Evolutionary conservation across 2,888 invertebrate genomes (phyloP), one percentile per base, ranked within the genome.

Genomic region (Drosophila suboccidentalis): DNA sequence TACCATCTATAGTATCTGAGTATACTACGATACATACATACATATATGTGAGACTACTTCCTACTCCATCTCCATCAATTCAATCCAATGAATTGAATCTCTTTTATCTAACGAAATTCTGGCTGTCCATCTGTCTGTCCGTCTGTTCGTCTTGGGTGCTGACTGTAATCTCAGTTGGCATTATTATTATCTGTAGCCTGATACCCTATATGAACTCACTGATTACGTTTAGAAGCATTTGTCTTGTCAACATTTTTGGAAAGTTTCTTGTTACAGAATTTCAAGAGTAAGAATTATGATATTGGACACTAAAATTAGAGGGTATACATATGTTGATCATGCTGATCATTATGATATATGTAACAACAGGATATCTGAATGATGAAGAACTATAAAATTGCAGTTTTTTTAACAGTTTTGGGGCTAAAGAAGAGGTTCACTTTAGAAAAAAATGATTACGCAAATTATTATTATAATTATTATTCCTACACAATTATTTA

Each of bases 51-150:
- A 67, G 84, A 65, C 76, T 80, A 73, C 78, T 75, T 74, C 50
- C 65, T 71, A 49, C 65, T 26, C 26, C 26, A 26, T 8, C 65
- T 26, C 26, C 26, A 26, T 8, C 34, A 59, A 55, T 61, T 8
- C 29, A 32, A 32, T 38, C 49, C 75, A 78, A 82, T 87, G 82
- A 87, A 87, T 82, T 79, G 82, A 78, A 82, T 82, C 71, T 76
- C 87, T 82, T 85, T 87, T 84, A 87, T 82, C 85, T 58, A 46
- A 55, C 11, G 39, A 43, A 38, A 43, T 29, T 32, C 17, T 53
- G 47, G 34, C 36, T 15, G 9, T 29, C 15, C 17, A 13, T 47
- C 15, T 53, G 17, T 34, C 41, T 44, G 49, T 17, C 10, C 11
- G 13, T 44, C 44, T 44, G 22, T 19, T 11, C 43, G 43, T 49